phyloP scores from a whole-genome alignment of 2,797 vertebrate genomes.

The Coilia nasus region DNA sequence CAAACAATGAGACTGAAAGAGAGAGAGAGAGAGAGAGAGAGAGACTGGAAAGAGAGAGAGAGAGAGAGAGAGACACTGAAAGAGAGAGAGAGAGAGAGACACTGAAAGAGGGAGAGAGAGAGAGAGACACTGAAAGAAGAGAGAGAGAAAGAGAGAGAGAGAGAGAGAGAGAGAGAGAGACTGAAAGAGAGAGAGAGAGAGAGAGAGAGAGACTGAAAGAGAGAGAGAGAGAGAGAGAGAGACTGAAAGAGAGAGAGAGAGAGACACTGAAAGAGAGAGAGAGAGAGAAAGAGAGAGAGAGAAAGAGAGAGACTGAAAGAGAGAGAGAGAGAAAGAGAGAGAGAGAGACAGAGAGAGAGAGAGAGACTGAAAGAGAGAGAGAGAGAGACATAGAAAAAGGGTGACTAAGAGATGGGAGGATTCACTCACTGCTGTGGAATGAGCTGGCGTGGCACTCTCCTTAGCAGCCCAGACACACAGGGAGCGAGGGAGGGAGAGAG shows the following conservation, averaged over 20 bases:
- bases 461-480: too few relatives aligned
- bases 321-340: slow-evolving; percentile 12
- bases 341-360: not conserved
- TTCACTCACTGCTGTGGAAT: too few relatives aligned
- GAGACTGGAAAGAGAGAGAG: slow-evolving; percentile 4
- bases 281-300: not conserved
- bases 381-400: too few relatives aligned
- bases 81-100: not conserved
- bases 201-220: not conserved
- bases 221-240: slow-evolving; percentile 13
- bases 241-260: not conserved
- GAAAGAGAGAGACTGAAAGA: not conserved
- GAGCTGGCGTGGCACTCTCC: too few relatives aligned
- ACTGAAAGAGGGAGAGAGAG: too few relatives aligned
- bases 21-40: not conserved
- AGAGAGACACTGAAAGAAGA: too few relatives aligned
- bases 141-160: slow-evolving; percentile 2
- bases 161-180: not conserved
- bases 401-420: too few relatives aligned
- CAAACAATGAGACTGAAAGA: too few relatives aligned
- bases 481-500: not conserved
- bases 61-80: not conserved
- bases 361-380: not conserved
- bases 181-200: not conserved
- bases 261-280: too few relatives aligned